Base-by-base conservation (phyloP, 1,140 invertebrate species). In the Drosophila dunni region DNA sequence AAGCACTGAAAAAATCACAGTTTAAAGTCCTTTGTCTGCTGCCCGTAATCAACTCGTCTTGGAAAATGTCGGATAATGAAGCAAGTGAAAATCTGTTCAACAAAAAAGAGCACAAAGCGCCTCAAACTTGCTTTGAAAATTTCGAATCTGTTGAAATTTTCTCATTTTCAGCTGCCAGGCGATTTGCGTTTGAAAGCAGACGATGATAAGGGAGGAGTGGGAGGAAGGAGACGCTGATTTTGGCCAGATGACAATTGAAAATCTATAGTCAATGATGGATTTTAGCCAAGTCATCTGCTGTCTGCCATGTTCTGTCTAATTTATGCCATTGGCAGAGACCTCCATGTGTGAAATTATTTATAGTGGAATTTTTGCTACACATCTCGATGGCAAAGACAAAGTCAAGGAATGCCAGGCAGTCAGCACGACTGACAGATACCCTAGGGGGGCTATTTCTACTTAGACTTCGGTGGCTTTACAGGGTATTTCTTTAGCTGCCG, bases 281-380 rank as follows among this genome's bases (percentile, higher is more conserved):
- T 68, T 36, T 51, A 58, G 48, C 64, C 57, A 66, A 53, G 44
- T 50, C 58, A 34, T 66, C 51, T 64, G 73, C 51, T 64, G 73
- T 71, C 65, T 74, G 45, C 7, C 82, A 81, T 58, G 34, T 64
- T 78, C 38, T 86, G 46, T 68, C 78, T 75, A 86, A 86, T 81
- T 85, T 84, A 81, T 81, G 78, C 65, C 61, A 13, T 29, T 69
- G 50, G 42, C 61, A 66, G 54, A 62, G 42, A 62, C 20, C 58
- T 48, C 38, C 42, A 68, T 68, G 75, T 86, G 78, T 68, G 65
- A 84, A 84, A 84, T 85, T 85, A 85, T 84, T 85, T 75, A 75
- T 82, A 65, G 51, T 86, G 78, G 79, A 81, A 81, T 81, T 79
- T 85, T 79, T 81, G 74, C 70, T 63, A 71, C 58, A 75, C 53